Evolutionary conservation across 30 jellyfish, hydroid and myxozoan species (phyloP), one percentile per base, ranked within the genome.

Genomic region (Aurelia sp.): DNA sequence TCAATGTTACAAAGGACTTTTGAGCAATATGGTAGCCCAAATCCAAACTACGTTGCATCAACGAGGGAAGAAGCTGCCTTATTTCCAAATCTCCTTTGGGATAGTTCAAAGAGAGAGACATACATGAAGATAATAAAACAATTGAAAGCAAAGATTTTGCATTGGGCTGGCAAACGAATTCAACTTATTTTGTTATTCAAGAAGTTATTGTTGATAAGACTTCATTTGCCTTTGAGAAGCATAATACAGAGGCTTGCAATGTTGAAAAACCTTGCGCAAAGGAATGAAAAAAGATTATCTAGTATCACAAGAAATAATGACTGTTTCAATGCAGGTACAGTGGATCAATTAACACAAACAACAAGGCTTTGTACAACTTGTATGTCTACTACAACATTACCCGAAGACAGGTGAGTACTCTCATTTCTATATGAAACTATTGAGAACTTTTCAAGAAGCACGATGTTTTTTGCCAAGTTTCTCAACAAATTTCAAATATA

Each of bases 21-120:
- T 35, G 33, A 51, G 33, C 80, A 41, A 4, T 18, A 35, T 16
- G 80, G 80, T 20, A 77, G 41, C 66, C 47, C 30, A 48, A 82
- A 86, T 73, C 84, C 92, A 18, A 30, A 20, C n/a, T 86, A 75
- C 80, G 66, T 86, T n/a, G 96, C 96, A 21, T 40, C 78, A 41
- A 60, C 91, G 16, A 21, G 27, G 24, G 76, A 76, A 41, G 96
- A 86, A 27, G 96, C 96, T 4, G 91, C 76, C 18, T 75, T 86
- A 12, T 86, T 86, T 47, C 96, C 96, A 17, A 64, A 76, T 55
- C 33, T 75, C 59, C 19, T 17, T 33, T 86, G 91, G 91, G 81
- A 86, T 3, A 15, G 47, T 24, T 67, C 57, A 47, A 67, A 65
- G 30, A 67, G 66, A 63, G 44, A 67, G 4, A 30, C 31, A 16